phyloP scores from a whole-genome alignment of 2,888 invertebrate genomes.

The Sipha maydis region DNA sequence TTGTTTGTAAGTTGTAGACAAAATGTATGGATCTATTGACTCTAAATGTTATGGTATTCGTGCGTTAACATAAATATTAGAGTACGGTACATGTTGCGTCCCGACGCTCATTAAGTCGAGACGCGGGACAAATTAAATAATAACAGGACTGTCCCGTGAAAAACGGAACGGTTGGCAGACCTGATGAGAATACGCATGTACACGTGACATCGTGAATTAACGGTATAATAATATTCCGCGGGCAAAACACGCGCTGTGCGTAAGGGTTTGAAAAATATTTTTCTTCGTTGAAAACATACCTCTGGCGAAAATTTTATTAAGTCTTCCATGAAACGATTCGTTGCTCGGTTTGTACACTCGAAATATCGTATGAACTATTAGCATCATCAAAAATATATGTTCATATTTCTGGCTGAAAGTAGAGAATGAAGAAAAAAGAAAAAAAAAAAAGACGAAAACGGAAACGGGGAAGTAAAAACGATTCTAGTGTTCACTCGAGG shows the following conservation, averaged over 20 bases:
- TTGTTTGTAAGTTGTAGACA: too few species aligned
- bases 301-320: neutral
- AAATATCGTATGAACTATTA: neutral
- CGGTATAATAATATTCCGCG: neutral
- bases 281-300: neutral
- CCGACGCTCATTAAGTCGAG: too few species aligned
- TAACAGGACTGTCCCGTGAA: too few species aligned
- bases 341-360: neutral
- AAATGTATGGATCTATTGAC: too few species aligned
- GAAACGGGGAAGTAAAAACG: neutral
- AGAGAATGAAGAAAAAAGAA: neutral
- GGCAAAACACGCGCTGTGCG: neutral
- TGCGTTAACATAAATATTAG: too few species aligned
- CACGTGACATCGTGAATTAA: too few species aligned
- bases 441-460: neutral
- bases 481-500: neutral
- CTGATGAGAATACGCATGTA: neutral
- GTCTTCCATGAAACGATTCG: neutral
- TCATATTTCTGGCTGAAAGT: too few species aligned
- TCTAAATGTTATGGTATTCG: too few species aligned
- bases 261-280: neutral
- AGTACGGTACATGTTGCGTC: too few species aligned
- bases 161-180: too few species aligned
- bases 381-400: neutral
- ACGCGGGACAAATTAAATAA: too few species aligned